phyloP scores from a whole-genome alignment of 2,797 vertebrate genomes.

The Sylvia borin region DNA sequence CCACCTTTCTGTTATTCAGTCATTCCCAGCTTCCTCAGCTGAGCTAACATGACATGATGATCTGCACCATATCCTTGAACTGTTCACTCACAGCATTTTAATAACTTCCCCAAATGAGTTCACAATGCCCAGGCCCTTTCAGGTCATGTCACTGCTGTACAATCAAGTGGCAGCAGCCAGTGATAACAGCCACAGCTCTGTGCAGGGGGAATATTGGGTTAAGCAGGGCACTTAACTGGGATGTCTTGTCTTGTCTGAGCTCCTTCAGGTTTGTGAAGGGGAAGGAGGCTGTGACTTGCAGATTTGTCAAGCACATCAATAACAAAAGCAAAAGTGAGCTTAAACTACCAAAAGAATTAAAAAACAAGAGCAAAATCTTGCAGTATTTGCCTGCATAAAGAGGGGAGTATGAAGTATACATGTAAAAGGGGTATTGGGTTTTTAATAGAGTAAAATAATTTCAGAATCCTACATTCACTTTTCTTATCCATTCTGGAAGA shows the following conservation, averaged over 20 bases:
- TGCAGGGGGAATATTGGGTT: not conserved
- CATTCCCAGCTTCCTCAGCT: not conserved
- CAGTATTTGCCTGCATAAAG: not conserved
- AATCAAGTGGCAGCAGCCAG: not conserved
- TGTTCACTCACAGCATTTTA: not conserved
- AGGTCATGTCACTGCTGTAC: rapidly evolving
- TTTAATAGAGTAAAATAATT: not conserved
- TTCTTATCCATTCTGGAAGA: not conserved
- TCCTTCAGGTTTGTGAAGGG: not conserved
- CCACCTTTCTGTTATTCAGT: not conserved
- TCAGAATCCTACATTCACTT: not conserved
- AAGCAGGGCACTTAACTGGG: not conserved
- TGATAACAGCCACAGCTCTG: not conserved
- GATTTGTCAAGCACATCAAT: not conserved
- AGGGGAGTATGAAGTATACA: not conserved
- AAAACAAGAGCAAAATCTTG: not conserved
- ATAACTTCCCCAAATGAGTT: not conserved
- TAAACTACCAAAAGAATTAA: not conserved
- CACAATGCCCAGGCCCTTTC: not conserved
- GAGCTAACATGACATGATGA: not conserved
- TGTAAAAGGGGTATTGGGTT: not conserved
- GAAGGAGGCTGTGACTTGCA: not conserved
- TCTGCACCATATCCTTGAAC: not conserved
- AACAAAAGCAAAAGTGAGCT: not conserved
- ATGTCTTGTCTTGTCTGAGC: not conserved